Conservation (phyloP, 2,888 invertebrate genomes). For the Drosophila mettleri region DNA sequence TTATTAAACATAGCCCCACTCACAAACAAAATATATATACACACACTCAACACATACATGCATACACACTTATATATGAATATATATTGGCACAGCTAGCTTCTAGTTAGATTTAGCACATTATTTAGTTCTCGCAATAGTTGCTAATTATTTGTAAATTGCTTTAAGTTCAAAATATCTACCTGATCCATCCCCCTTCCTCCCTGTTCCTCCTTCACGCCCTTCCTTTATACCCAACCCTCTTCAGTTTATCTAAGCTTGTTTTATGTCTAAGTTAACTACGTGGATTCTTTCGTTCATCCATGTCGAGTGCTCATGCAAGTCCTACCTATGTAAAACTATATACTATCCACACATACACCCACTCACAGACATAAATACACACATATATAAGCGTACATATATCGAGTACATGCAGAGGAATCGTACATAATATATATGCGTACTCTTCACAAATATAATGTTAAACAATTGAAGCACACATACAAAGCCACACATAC, state of each 20-base stretch:
- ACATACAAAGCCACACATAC: slow-evolving; percentile 35
- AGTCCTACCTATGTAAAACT: slow-evolving; percentile 56
- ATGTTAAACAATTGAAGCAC: slow-evolving; percentile 71
- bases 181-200: not conserved
- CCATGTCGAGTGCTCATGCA: slow-evolving; percentile 54
- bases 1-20: slow-evolving; percentile 60
- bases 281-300: slow-evolving; percentile 18
- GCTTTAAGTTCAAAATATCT: slow-evolving; percentile 49
- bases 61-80: slow-evolving; percentile 8
- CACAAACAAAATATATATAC: slow-evolving; percentile 8
- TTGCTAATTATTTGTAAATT: slow-evolving; percentile 73
- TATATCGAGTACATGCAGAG: slow-evolving; percentile 35
- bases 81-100: slow-evolving; percentile 67
- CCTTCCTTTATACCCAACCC: slow-evolving; percentile 1
- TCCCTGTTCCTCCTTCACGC: not conserved
- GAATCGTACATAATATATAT: slow-evolving; percentile 40
- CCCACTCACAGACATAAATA: slow-evolving; percentile 8
- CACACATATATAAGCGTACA: slow-evolving; percentile 13
- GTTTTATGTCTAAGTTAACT: slow-evolving; percentile 51
- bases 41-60: slow-evolving; percentile 10
- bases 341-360: slow-evolving; percentile 24
- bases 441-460: slow-evolving; percentile 51
- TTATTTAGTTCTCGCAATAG: slow-evolving; percentile 77
- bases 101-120: slow-evolving; percentile 72
- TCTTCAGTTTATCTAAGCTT: slow-evolving; percentile 57